Evolutionary conservation across 92 coral and sea anemone genomes (phyloP), one percentile per base, ranked within the genome.

Genomic region (Phenganax marumi): DNA sequence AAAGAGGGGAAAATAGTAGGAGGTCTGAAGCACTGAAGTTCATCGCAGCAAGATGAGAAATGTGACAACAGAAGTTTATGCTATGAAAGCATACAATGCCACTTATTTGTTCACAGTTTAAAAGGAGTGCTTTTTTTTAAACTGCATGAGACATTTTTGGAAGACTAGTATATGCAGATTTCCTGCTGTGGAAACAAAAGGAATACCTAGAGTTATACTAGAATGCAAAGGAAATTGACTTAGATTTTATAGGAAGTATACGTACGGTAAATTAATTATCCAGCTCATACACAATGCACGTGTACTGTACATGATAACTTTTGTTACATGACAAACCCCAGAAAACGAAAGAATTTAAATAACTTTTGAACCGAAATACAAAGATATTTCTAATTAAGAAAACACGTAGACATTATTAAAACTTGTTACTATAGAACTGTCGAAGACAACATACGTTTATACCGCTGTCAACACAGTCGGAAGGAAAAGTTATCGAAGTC

Each of bases 221-320:
- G 72, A 66, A 66, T 66, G 72, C 49, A 22, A 66, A 49, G 19
- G 68, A 62, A 62, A 62, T 62, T 25, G 72, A 25, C 12, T 66
- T 24, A 10, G 72, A 66, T 10, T 66, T 23, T 66, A 66, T 66
- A 33, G 72, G 72, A 66, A 66, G 49, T 24, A 33, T 5, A 33
- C 43, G 43, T 33, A 23, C 46, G 12, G 26, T 12, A 21, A 9
- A 60, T 19, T 11, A 66, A 66, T 66, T 66, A 33, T 19, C 68
- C 33, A 9, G 33, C 33, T 19, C 8, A 23, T 19, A 62, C 9
- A 62, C 43, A 62, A 19, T 66, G 43, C 19, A 66, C 0, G 5
- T 33, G 72, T 66, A 66, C 72, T 10, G 72, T 66, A 66, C 72
- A 25, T 2, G 3, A 8, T 66, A 58, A 58, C 65, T 14, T 58